A percentile compares a stretch with the other conserved stretches of the same genome.
These are phyloP conservation scores for Parotocinclus haroldoi DNA, from an alignment of 2,797 vertebrate genomes.

Conservation along the genomic window DNA sequence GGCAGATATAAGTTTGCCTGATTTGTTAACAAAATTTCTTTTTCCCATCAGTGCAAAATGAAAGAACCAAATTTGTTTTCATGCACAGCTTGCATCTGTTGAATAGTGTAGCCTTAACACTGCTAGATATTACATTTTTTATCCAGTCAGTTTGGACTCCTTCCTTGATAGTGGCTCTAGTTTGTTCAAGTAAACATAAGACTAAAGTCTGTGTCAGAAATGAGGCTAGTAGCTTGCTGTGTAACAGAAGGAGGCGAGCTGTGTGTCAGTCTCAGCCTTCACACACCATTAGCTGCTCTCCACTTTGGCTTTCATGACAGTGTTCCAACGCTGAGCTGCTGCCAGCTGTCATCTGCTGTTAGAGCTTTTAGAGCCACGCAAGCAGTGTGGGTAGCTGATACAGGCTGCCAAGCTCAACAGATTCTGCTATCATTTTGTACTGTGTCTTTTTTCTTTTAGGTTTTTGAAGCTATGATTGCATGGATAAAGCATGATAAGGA, in stretches of 20 bases:
- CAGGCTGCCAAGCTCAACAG: too few species aligned
- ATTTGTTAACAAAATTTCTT: too few species aligned
- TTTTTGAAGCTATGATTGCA: constrained; percentile 91
- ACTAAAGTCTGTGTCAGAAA: constrained; percentile 23
- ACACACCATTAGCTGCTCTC: constrained; percentile 31
- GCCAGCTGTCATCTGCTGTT: constrained; percentile 27
- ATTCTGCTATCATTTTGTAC: background rate
- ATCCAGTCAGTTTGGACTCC: too few species aligned
- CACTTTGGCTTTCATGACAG: constrained; percentile 20
- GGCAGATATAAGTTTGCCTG: too few species aligned
- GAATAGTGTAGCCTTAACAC: too few species aligned
- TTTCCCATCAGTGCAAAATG: too few species aligned
- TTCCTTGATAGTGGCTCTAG: too few species aligned
- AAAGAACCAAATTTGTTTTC: too few species aligned
- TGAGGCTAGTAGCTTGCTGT: background rate
- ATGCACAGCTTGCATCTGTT: too few species aligned
- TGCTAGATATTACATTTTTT: too few species aligned
- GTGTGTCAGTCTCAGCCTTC: constrained; percentile 24
- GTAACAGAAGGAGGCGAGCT: constrained; percentile 15
- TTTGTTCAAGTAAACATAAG: background rate
- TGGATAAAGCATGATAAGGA: constrained; percentile 95
- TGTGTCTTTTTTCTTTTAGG: constrained; percentile 62
- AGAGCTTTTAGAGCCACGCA: background rate
- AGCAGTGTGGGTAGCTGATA: background rate
- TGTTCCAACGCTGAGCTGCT: constrained; percentile 9